These are phyloP conservation scores for Drosophila dunni DNA, from an alignment of 1,140 invertebrate species.

Conservation along the genomic window DNA sequence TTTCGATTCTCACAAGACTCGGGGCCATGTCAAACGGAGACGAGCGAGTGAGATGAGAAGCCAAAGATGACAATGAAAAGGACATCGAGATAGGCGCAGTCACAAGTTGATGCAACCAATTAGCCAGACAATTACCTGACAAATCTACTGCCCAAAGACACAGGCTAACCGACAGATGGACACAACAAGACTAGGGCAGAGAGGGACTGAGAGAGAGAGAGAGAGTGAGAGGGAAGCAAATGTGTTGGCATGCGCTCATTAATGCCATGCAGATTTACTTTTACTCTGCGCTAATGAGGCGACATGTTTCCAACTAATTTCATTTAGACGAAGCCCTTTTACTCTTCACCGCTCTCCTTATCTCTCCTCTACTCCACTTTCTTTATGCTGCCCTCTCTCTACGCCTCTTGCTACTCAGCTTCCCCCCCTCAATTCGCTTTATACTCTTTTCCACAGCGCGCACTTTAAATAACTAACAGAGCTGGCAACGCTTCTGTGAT, in stretches of 20 bases:
- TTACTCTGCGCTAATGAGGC: slow-evolving; percentile 57
- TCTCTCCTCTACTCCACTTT: too few species aligned
- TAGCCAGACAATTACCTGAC: slow-evolving; percentile 64
- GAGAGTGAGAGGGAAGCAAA: neutral
- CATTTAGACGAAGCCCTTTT: slow-evolving; percentile 20
- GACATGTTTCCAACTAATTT: slow-evolving; percentile 47
- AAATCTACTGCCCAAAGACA: slow-evolving; percentile 7
- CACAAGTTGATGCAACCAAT: slow-evolving; percentile 69
- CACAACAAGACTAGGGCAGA: neutral
- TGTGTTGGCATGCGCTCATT: slow-evolving; percentile 39
- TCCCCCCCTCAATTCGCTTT: neutral
- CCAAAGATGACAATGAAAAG: slow-evolving; percentile 50
- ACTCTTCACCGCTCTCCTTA: neutral
- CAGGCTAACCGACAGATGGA: neutral
- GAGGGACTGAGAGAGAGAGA: neutral
- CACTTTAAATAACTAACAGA: too few species aligned
- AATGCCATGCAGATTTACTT: slow-evolving; percentile 49
- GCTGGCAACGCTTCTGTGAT: too few species aligned
- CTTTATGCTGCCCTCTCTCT: neutral
- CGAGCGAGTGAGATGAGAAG: neutral
- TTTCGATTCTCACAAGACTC: slow-evolving; percentile 21
- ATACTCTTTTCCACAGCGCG: too few species aligned
- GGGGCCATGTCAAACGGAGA: slow-evolving; percentile 24
- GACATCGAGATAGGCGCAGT: slow-evolving; percentile 10
- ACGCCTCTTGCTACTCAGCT: neutral